A percentile compares a stretch with the other conserved stretches of the same genome.
Evolutionary conservation across 1,140 invertebrate species (phyloP).

Genomic region (Hetaerina americana): DNA sequence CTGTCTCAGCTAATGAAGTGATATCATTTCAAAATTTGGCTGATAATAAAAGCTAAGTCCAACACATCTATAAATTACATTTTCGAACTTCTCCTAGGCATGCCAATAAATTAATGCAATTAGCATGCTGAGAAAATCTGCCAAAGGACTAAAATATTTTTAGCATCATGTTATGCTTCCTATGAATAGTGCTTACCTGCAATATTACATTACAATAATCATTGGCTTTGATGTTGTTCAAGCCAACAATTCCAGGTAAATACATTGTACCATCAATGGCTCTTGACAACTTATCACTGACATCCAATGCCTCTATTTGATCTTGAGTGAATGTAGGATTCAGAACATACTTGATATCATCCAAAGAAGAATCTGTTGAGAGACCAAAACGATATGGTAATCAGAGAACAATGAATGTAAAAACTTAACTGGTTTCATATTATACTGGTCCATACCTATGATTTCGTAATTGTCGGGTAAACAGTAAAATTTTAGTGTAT

Average conservation of each 20-base stretch:
- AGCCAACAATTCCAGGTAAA: constrained; percentile 87
- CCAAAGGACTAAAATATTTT: neutral
- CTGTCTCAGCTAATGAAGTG: too few species aligned
- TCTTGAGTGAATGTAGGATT: constrained; percentile 88
- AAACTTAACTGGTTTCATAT: constrained; percentile 2
- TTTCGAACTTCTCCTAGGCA: too few species aligned
- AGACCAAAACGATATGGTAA: constrained; percentile 12
- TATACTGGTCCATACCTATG: constrained; percentile 64
- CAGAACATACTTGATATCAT: constrained; percentile 97
- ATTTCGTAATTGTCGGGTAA: constrained; percentile 99
- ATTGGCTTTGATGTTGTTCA: constrained; percentile 99
- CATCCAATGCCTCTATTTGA: constrained; percentile 71
- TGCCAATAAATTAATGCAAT: too few species aligned
- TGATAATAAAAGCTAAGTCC: too few species aligned
- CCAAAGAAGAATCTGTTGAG: constrained; percentile 79
- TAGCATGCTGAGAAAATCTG: neutral
- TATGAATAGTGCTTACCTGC: constrained; percentile 59
- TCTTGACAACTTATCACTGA: constrained; percentile 72
- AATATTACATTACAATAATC: constrained; percentile 99
- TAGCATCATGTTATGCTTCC: neutral
- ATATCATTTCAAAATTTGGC: too few species aligned
- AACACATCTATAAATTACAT: too few species aligned
- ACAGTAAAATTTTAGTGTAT: constrained; percentile 97
- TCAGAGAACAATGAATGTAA: too few species aligned
- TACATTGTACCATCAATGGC: constrained; percentile 96